Conservation (phyloP, 2,113 vertebrate genomes). For the Formicarius rufipectus region DNA sequence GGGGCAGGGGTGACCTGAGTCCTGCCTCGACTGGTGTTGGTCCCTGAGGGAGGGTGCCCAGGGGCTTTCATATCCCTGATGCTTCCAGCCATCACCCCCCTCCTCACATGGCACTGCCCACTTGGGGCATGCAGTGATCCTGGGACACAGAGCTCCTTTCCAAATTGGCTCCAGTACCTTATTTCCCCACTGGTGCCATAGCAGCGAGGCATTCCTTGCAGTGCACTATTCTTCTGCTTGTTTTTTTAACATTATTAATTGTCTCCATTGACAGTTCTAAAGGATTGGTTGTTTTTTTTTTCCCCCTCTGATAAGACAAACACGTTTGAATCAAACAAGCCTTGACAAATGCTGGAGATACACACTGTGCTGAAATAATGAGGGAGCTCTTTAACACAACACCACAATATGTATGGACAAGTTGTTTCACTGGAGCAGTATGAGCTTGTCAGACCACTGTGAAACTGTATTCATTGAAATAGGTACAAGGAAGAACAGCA, state of each 20-base stretch:
- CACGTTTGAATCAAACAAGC: conserved; percentile 51
- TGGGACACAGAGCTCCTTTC: neutral
- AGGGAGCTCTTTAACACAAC: conserved; percentile 44
- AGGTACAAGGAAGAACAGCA: conserved; percentile 29
- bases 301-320: conserved; percentile 25
- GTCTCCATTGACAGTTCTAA: conserved; percentile 44
- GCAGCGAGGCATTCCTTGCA: neutral
- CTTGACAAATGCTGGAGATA: conserved; percentile 68
- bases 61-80: neutral
- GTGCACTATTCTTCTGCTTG: neutral
- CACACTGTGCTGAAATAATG: neutral
- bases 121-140: neutral
- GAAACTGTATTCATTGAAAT: neutral
- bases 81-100: neutral
- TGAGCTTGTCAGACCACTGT: conserved; percentile 40
- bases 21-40: neutral
- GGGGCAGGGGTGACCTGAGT: neutral
- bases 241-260: conserved; percentile 24
- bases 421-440: conserved; percentile 47
- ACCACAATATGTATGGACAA: conserved; percentile 63
- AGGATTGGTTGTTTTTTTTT: conserved; percentile 25
- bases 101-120: fast-evolving
- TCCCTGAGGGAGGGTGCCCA: fast-evolving
- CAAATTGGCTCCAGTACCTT: neutral
- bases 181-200: neutral